phyloP scores from a whole-genome alignment of 2,888 invertebrate genomes.

The Lasioglossum leucozonium region DNA sequence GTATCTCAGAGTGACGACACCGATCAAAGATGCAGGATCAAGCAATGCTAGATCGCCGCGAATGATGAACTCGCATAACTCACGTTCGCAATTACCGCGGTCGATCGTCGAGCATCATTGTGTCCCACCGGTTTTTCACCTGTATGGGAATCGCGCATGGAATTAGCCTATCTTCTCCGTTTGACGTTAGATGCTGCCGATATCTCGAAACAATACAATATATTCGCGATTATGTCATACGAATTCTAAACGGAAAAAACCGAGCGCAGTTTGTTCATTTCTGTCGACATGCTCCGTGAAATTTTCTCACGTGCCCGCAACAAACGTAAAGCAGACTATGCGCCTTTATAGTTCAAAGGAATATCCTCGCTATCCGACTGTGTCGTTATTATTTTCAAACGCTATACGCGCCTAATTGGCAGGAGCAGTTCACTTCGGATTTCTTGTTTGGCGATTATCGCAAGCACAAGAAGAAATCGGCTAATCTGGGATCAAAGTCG shows the following conservation, averaged over 20 bases:
- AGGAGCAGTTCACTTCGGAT: background rate
- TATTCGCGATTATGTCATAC: background rate
- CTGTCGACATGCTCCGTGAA: background rate
- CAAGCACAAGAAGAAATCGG: background rate
- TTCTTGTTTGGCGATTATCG: background rate
- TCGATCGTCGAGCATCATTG: conserved; percentile 60
- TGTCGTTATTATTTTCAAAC: background rate
- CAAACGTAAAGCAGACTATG: background rate
- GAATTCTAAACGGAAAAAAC: background rate
- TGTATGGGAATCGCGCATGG: conserved; percentile 38
- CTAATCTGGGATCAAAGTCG: background rate
- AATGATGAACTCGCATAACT: conserved; percentile 49
- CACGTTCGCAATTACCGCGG: conserved; percentile 51
- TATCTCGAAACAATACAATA: background rate
- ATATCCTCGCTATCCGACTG: background rate
- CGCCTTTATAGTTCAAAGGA: background rate
- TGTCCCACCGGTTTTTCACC: conserved; percentile 49
- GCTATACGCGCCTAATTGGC: background rate
- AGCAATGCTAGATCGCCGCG: conserved; percentile 25
- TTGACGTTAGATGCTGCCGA: conserved; percentile 4
- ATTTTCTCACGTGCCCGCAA: conserved; percentile 7
- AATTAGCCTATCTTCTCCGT: conserved; percentile 4
- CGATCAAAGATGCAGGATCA: conserved; percentile 28
- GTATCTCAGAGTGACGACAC: conserved; percentile 29
- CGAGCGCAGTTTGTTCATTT: background rate